Conservation (phyloP, 2,888 invertebrate genomes). For the Apamea monoglypha region DNA sequence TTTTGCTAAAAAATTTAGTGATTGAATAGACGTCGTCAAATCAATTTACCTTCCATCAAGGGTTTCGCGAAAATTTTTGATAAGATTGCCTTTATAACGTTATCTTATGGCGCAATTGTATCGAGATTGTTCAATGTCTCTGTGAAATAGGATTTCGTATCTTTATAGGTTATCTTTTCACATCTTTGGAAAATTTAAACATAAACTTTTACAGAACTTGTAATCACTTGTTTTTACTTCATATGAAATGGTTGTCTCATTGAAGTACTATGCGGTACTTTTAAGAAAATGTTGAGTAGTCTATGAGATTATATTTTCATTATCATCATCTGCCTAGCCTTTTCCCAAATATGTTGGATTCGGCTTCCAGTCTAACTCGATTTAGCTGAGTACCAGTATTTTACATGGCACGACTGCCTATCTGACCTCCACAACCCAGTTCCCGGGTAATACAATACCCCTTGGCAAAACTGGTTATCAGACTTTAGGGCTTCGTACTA, state of each 20-base stretch:
- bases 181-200: neutral
- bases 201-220: neutral
- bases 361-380: too few species aligned
- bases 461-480: too few species aligned
- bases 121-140: slow-evolving; percentile 37
- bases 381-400: too few species aligned
- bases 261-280: neutral
- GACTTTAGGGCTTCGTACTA: too few species aligned
- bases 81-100: slow-evolving; percentile 57
- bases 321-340: too few species aligned
- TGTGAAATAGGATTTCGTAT: slow-evolving; percentile 22
- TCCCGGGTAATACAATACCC: too few species aligned
- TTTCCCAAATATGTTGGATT: too few species aligned
- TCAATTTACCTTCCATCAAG: slow-evolving; percentile 65
- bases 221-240: neutral
- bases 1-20: slow-evolving; percentile 53
- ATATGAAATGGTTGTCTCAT: neutral
- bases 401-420: too few species aligned
- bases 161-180: neutral
- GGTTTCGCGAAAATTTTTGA: slow-evolving; percentile 60
- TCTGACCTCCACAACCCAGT: too few species aligned
- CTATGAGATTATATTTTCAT: neutral
- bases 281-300: neutral
- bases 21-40: slow-evolving; percentile 64
- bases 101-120: slow-evolving; percentile 50